Percentiles rank a stretch among this genome's conserved stretches.
These are phyloP conservation scores for Sycophila sp. DNA, from an alignment of 1,140 invertebrate genomes.

Conservation along the genomic window DNA sequence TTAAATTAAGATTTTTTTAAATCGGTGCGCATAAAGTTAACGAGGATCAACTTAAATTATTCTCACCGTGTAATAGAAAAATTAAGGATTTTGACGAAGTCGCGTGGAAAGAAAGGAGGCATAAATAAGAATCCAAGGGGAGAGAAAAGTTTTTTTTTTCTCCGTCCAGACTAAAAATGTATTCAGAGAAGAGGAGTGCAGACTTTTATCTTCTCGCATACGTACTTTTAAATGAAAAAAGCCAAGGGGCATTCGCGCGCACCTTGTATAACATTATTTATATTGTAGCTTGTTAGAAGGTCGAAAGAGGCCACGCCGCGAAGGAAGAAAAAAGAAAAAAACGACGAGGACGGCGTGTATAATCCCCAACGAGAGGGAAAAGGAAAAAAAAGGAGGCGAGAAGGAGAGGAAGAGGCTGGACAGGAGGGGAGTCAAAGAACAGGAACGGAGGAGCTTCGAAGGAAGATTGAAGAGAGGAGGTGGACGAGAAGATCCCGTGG, in stretches of 20 bases:
- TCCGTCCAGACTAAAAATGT: not conserved
- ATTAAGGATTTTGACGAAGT: no score
- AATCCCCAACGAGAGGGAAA: not conserved
- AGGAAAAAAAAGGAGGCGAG: not conserved
- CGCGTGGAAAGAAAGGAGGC: not conserved
- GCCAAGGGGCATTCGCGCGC: constrained; percentile 35
- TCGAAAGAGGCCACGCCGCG: constrained; percentile 31
- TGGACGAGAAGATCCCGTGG: not conserved
- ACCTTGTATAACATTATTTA: constrained; percentile 46
- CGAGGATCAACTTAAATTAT: no score
- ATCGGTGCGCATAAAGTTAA: no score
- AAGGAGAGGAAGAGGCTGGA: not conserved
- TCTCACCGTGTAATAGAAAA: no score
- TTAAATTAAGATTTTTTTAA: no score
- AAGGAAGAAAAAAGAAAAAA: not conserved
- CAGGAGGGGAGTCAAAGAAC: not conserved
- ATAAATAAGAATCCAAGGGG: not conserved
- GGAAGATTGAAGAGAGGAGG: not conserved
- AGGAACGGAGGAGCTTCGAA: not conserved
- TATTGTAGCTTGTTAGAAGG: constrained; percentile 47
- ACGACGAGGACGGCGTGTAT: no score
- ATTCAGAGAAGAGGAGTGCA: not conserved
- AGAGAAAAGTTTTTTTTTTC: not conserved
- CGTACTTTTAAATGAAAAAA: constrained; percentile 20
- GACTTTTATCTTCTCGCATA: not conserved